These are phyloP conservation scores for Pseudolaguvia tuberculata DNA, from an alignment of 2,113 vertebrate genomes.

Conservation along the genomic window DNA sequence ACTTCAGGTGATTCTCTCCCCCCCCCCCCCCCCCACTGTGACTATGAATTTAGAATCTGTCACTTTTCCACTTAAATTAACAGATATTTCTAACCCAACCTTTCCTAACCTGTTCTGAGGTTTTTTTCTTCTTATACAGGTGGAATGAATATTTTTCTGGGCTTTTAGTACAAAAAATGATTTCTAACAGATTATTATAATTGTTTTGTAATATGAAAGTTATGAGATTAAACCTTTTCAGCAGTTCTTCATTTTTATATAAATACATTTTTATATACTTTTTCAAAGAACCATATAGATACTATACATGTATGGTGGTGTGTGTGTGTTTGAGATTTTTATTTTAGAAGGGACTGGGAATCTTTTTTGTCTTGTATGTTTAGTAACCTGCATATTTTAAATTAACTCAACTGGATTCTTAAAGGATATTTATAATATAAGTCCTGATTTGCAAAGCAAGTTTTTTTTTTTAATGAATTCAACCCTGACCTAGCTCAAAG, in stretches of 20 bases:
- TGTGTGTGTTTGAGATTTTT: neutral
- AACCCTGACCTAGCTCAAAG: conserved; percentile 40
- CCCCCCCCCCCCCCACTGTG: too few relatives aligned
- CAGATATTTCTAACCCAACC: conserved; percentile 25
- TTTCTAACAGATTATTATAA: neutral
- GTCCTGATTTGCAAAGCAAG: neutral
- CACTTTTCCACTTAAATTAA: too few relatives aligned
- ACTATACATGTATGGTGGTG: conserved; percentile 29
- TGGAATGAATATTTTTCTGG: conserved; percentile 68
- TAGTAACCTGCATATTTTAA: conserved; percentile 12
- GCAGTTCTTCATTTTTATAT: conserved; percentile 10
- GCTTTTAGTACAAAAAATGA: neutral
- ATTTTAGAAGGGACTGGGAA: neutral
- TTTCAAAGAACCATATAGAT: conserved; percentile 32
- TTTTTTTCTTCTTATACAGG: conserved; percentile 60
- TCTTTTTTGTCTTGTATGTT: conserved; percentile 5
- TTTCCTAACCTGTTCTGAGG: too few relatives aligned
- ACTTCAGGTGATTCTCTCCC: too few relatives aligned
- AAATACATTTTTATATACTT: conserved; percentile 7
- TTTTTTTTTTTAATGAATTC: neutral
- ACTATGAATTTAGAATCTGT: too few relatives aligned
- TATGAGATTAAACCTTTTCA: neutral
- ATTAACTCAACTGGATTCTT: neutral
- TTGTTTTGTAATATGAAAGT: neutral
- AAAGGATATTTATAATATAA: conserved; percentile 1